A percentile compares a stretch with the other conserved stretches of the same genome.
Evolutionary conservation across 2,797 vertebrate genomes (phyloP).

Genomic region (Sebastiscus tertius): DNA sequence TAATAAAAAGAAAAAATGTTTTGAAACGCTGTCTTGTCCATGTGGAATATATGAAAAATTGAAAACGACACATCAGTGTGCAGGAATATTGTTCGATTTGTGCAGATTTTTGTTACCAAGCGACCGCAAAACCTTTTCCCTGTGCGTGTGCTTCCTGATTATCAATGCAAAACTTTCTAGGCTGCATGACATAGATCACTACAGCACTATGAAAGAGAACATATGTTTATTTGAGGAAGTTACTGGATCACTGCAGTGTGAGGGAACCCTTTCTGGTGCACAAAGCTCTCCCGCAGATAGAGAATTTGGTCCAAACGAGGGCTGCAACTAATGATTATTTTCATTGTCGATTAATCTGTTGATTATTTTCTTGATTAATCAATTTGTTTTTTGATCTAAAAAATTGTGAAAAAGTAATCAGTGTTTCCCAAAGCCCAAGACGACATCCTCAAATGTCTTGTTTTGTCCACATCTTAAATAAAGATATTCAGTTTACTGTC

Average conservation of each 20-base stretch:
- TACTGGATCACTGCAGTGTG: constrained; percentile 61
- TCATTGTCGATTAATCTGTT: too few relatives aligned
- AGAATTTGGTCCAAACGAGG: neutral
- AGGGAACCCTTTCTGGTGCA: constrained; percentile 35
- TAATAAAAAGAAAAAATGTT: too few relatives aligned
- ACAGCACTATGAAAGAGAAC: neutral
- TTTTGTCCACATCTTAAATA: fast-evolving
- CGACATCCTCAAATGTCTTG: fast-evolving
- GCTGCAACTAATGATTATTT: too few relatives aligned
- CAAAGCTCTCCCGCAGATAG: neutral
- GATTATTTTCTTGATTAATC: too few relatives aligned
- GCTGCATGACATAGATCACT: neutral
- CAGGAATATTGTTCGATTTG: neutral
- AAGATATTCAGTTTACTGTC: too few relatives aligned
- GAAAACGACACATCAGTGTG: too few relatives aligned
- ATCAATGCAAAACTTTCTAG: neutral
- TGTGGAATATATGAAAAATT: neutral
- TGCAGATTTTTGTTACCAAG: neutral
- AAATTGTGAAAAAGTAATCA: too few relatives aligned
- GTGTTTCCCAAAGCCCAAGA: too few relatives aligned
- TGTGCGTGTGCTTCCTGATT: neutral
- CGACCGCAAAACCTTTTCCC: neutral
- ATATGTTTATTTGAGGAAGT: neutral
- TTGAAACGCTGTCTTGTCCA: neutral
- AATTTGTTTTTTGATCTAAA: too few relatives aligned